These are phyloP conservation scores for Anser cygnoides DNA, from an alignment of 2,113 vertebrate genomes.

Conservation along the genomic window DNA sequence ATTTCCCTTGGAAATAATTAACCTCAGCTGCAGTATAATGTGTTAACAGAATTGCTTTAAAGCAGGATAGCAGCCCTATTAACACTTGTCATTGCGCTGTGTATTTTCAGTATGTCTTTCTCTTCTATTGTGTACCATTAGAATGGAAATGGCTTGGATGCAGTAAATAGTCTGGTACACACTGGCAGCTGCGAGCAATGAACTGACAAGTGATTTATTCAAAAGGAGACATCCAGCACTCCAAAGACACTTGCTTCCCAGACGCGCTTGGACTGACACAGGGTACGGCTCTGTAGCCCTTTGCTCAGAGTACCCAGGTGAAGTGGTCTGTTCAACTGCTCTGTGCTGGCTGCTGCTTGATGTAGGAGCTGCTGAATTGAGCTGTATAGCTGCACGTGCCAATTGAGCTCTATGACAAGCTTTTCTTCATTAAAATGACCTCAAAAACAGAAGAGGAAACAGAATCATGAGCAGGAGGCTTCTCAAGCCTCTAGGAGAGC, in stretches of 20 bases:
- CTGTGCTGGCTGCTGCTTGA: not conserved
- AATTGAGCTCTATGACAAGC: fast-evolving
- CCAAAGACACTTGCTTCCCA: not conserved
- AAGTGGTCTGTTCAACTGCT: not conserved
- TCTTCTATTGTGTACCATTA: not conserved
- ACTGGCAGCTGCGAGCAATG: not conserved
- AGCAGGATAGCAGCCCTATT: conserved; percentile 42
- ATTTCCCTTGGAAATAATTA: conserved; percentile 70
- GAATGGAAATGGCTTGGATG: not conserved
- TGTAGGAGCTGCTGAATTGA: not conserved
- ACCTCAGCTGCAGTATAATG: conserved; percentile 53
- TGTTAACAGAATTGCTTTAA: conserved; percentile 60
- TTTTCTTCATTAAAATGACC: not conserved
- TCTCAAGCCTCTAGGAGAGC: fast-evolving
- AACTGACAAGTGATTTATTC: conserved; percentile 19
- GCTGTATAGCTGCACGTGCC: not conserved
- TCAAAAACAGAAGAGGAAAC: not conserved
- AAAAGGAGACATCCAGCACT: not conserved
- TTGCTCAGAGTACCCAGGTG: not conserved
- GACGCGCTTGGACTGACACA: not conserved
- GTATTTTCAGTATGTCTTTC: conserved; percentile 34
- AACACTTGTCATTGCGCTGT: conserved; percentile 31
- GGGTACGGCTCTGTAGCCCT: not conserved
- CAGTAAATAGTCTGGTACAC: not conserved
- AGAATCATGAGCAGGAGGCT: not conserved